phyloP scores from a whole-genome alignment of 2,113 vertebrate species.

The Ovibos moschatus region DNA sequence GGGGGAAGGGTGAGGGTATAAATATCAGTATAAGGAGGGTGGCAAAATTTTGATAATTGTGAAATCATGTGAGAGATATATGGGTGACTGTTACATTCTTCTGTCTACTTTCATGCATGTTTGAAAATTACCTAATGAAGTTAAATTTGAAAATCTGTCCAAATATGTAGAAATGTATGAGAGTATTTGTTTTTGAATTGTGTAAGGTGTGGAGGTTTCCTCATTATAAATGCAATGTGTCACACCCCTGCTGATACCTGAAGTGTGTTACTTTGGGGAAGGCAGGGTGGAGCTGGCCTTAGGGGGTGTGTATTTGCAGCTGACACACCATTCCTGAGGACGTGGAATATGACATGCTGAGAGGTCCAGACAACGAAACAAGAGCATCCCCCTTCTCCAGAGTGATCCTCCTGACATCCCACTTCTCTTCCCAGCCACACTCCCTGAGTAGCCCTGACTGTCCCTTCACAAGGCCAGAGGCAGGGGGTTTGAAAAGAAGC shows the following conservation, averaged over 20 bases:
- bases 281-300: background rate
- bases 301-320: background rate
- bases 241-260: background rate
- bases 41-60: background rate
- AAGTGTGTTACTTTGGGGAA: background rate
- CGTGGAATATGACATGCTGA: rapidly evolving
- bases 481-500: background rate
- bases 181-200: background rate
- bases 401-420: background rate
- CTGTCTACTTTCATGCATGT: background rate
- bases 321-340: background rate
- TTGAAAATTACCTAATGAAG: background rate
- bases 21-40: rapidly evolving
- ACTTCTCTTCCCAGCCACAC: background rate
- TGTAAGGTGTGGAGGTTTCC: background rate
- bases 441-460: background rate
- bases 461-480: background rate
- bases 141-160: background rate
- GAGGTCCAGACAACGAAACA: background rate
- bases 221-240: background rate
- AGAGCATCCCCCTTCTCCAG: background rate
- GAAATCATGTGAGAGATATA: rapidly evolving
- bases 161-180: background rate
- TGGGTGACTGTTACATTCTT: background rate
- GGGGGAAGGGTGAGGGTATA: rapidly evolving